Evolutionary conservation across 2,888 invertebrate genomes (phyloP).

Genomic region (Acleris laterana): DNA sequence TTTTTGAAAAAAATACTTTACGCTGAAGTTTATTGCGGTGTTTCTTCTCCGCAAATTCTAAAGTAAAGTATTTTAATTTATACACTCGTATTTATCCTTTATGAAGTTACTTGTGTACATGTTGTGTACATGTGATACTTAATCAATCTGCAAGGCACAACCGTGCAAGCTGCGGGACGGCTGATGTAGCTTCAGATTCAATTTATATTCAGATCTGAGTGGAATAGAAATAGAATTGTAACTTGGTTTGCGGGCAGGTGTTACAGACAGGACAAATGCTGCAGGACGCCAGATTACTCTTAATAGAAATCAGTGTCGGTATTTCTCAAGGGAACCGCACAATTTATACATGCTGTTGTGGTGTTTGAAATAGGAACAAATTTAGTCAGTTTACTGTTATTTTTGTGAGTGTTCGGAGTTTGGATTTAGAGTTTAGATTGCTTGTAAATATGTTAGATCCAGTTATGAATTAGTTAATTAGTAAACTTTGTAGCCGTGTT

Average conservation of each 20-base stretch:
- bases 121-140: conserved; percentile 47
- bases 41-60: too few relatives aligned
- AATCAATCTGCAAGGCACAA: conserved; percentile 66
- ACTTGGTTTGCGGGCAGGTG: conserved; percentile 68
- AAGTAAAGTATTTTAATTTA: too few relatives aligned
- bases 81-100: conserved; percentile 40
- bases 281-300: conserved; percentile 28
- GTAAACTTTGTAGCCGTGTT: too few relatives aligned
- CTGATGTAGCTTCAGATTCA: conserved; percentile 67
- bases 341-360: conserved; percentile 3
- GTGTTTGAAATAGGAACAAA: too few relatives aligned
- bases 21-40: too few relatives aligned
- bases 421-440: too few relatives aligned
- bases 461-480: too few relatives aligned
- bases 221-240: conserved; percentile 69
- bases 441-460: too few relatives aligned
- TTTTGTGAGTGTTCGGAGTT: too few relatives aligned
- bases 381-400: too few relatives aligned
- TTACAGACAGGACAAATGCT: conserved; percentile 42
- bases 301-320: conserved; percentile 31
- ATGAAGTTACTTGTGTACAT: not conserved
- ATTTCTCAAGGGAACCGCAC: conserved; percentile 27
- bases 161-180: conserved; percentile 54
- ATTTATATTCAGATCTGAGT: conserved; percentile 71
- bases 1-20: too few relatives aligned